Evolutionary conservation across 1,140 invertebrate species (phyloP).

Genomic region (Catajapyx aquilonaris): DNA sequence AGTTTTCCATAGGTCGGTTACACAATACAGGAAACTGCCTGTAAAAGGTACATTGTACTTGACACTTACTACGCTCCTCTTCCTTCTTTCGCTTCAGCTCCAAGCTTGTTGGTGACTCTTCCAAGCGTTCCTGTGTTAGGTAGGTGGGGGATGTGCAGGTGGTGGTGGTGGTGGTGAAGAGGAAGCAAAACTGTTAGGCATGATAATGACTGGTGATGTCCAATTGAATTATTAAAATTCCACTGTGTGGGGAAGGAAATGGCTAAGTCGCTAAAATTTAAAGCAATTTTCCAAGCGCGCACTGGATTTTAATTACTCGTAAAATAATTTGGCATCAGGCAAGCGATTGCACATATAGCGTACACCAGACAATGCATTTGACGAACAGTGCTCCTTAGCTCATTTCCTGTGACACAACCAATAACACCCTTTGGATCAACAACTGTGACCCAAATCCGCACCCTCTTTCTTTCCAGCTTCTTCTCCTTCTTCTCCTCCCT

Average conservation of each 20-base stretch:
- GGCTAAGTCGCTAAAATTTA: too few relatives aligned
- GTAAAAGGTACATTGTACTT: conserved; percentile 1
- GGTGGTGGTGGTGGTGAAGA: neutral
- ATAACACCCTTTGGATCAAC: neutral
- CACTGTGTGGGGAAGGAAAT: conserved; percentile 1
- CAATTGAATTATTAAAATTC: conserved; percentile 1
- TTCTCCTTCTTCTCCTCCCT: conserved; percentile 38
- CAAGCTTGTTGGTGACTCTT: conserved; percentile 29
- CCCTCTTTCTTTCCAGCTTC: conserved; percentile 48
- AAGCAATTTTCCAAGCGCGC: too few relatives aligned
- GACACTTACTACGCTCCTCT: conserved; percentile 41
- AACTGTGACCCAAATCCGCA: conserved; percentile 20
- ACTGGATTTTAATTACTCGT: conserved; percentile 2
- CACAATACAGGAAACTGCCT: conserved; percentile 7
- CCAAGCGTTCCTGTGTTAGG: conserved; percentile 31
- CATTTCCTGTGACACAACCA: neutral
- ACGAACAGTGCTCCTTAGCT: neutral
- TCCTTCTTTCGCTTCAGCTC: conserved; percentile 52
- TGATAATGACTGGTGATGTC: neutral
- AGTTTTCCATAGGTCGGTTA: conserved; percentile 3
- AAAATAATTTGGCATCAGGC: conserved; percentile 2
- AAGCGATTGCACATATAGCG: too few relatives aligned
- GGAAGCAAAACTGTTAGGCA: neutral
- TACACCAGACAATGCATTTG: conserved; percentile 4
- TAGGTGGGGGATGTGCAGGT: neutral